Evolutionary conservation across 1,140 invertebrate genomes (phyloP).

Genomic region (Paraescarpia echinospica): DNA sequence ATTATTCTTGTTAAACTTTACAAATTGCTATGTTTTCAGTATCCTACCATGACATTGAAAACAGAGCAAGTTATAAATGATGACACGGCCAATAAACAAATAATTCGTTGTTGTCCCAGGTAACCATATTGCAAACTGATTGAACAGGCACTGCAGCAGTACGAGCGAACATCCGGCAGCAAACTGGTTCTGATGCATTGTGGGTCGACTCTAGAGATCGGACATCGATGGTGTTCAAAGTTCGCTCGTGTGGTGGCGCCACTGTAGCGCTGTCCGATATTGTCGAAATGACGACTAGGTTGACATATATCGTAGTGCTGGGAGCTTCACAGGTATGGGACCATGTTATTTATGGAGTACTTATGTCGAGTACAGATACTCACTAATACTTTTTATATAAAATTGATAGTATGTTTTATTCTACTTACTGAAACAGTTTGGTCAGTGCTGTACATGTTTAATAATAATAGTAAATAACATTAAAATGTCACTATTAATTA

Average conservation of each 20-base stretch:
- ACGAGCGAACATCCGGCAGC: neutral
- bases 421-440: too few relatives aligned
- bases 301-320: neutral
- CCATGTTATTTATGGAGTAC: neutral
- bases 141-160: neutral
- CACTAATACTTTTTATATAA: too few relatives aligned
- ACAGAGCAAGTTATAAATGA: too few relatives aligned
- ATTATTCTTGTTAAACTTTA: too few relatives aligned
- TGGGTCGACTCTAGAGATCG: neutral
- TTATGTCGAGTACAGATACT: neutral
- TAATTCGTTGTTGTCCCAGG: neutral
- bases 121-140: neutral
- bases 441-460: too few relatives aligned
- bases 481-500: too few relatives aligned
- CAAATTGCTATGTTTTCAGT: too few relatives aligned
- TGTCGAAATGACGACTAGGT: neutral
- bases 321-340: neutral
- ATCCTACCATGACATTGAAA: too few relatives aligned
- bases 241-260: neutral
- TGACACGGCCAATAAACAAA: neutral
- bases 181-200: neutral
- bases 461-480: too few relatives aligned
- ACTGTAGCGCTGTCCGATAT: neutral
- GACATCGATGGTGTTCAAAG: neutral
- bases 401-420: too few relatives aligned